Percentiles rank a stretch among this genome's conserved stretches.
Conservation (phyloP, 1,140 invertebrate genomes). For the Semibalanus balanoides region DNA sequence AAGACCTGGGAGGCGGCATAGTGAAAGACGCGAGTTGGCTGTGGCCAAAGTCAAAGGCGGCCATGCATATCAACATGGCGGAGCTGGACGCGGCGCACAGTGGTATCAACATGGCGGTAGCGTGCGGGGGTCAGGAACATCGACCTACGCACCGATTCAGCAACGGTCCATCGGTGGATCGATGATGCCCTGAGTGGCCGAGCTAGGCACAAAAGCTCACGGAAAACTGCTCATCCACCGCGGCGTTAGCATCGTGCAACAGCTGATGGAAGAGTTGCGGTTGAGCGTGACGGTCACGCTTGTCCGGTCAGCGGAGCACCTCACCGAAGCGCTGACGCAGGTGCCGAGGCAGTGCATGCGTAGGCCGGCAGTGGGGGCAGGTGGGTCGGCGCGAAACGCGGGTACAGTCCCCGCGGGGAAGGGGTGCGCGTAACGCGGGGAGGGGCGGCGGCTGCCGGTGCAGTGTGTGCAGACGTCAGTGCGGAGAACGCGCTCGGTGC, state of each 20-base stretch:
- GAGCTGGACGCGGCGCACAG: slow-evolving; percentile 12
- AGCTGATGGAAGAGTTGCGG: not conserved
- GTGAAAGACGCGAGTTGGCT: slow-evolving; percentile 4
- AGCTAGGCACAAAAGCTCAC: slow-evolving; percentile 7
- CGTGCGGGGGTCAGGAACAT: slow-evolving; percentile 8
- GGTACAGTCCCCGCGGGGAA: too few relatives aligned
- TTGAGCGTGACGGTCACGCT: not conserved
- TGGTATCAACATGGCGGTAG: slow-evolving; percentile 9
- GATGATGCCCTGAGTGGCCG: not conserved
- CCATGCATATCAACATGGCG: slow-evolving; percentile 11
- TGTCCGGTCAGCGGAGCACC: slow-evolving; percentile 2
- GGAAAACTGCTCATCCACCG: not conserved
- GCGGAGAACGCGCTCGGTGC: too few relatives aligned
- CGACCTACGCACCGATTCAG: slow-evolving; percentile 12
- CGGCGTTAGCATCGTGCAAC: not conserved
- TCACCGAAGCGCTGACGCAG: slow-evolving; percentile 7
- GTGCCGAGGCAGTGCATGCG: not conserved
- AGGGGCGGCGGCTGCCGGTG: not conserved
- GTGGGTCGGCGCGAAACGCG: too few relatives aligned
- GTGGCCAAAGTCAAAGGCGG: not conserved
- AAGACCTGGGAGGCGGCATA: not conserved
- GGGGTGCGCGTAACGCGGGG: too few relatives aligned
- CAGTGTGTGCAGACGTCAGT: not conserved
- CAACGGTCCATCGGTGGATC: slow-evolving; percentile 8
- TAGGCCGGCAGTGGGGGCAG: not conserved